Evolutionary conservation across 2,797 vertebrate genomes (phyloP).

Genomic region (Anas capensis): DNA sequence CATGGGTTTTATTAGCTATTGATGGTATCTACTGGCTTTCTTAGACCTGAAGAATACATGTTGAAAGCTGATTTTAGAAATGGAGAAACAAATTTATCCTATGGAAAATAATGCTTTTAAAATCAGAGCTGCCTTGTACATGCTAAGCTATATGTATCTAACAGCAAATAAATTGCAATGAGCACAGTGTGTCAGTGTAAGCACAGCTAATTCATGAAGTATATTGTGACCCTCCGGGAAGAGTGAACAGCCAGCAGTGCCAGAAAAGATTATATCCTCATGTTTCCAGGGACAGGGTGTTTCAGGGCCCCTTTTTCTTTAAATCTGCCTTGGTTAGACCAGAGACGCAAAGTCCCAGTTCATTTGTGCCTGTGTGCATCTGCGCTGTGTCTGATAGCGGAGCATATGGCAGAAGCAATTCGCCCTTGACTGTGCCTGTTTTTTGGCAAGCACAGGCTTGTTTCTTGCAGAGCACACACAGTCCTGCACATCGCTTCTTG

Average conservation of each 20-base stretch:
- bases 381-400: background rate
- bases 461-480: background rate
- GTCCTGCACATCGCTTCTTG: background rate
- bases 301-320: constrained; percentile 18
- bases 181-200: background rate
- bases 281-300: background rate
- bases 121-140: background rate
- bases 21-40: background rate
- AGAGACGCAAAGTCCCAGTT: background rate
- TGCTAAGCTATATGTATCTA: background rate
- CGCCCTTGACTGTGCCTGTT: constrained; percentile 45
- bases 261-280: background rate
- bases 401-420: constrained; percentile 44
- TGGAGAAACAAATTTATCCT: background rate
- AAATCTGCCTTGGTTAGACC: background rate
- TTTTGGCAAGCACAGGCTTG: constrained; percentile 46
- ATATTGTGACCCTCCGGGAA: background rate
- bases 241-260: background rate
- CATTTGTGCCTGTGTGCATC: background rate
- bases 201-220: background rate
- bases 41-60: background rate
- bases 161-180: background rate
- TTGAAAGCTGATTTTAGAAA: background rate
- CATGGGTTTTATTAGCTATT: background rate
- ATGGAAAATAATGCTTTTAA: background rate